A percentile compares a stretch with the other conserved stretches of the same genome.
Evolutionary conservation across 1,140 invertebrate genomes (phyloP).

Genomic region (Probaryconus sp.): DNA sequence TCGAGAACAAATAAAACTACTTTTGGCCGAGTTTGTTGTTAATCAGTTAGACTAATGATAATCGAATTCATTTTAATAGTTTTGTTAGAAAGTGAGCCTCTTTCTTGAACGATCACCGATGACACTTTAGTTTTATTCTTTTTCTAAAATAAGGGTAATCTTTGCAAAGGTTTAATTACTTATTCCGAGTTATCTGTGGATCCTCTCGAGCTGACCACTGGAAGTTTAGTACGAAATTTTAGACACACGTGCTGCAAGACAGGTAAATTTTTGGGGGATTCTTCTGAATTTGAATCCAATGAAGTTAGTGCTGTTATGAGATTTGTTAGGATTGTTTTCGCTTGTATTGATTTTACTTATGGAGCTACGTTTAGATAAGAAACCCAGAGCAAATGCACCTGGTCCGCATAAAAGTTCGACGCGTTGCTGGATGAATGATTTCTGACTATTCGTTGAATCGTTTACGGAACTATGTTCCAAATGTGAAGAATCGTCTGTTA

Average conservation of each 20-base stretch:
- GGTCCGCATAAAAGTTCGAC: slow-evolving; percentile 92
- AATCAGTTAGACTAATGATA: slow-evolving; percentile 72
- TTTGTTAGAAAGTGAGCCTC: slow-evolving; percentile 21
- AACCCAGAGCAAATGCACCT: slow-evolving; percentile 88
- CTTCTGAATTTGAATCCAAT: slow-evolving; percentile 68
- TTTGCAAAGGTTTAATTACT: slow-evolving; percentile 73
- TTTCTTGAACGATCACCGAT: slow-evolving; percentile 24
- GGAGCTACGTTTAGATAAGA: slow-evolving; percentile 81
- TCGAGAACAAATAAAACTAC: slow-evolving; percentile 76
- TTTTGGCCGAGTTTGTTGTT: slow-evolving; percentile 77
- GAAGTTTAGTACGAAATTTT: slow-evolving; percentile 90
- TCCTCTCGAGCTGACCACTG: slow-evolving; percentile 82
- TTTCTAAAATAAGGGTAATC: slow-evolving; percentile 53
- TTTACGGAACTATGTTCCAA: no score
- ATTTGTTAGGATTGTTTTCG: slow-evolving; percentile 76
- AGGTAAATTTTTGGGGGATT: slow-evolving; percentile 80
- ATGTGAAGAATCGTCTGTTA: slow-evolving; percentile 68
- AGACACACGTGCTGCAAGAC: slow-evolving; percentile 89
- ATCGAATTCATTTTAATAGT: slow-evolving; percentile 56
- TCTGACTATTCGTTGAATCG: slow-evolving; percentile 78
- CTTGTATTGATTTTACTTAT: slow-evolving; percentile 70
- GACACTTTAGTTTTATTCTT: slow-evolving; percentile 55
- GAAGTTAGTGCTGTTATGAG: slow-evolving; percentile 73
- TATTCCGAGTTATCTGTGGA: slow-evolving; percentile 74
- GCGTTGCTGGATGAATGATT: slow-evolving; percentile 91